A percentile compares a stretch with the other conserved stretches of the same genome.
phyloP scores from a whole-genome alignment of 2,888 invertebrate genomes.

The Halictus ligatus region DNA sequence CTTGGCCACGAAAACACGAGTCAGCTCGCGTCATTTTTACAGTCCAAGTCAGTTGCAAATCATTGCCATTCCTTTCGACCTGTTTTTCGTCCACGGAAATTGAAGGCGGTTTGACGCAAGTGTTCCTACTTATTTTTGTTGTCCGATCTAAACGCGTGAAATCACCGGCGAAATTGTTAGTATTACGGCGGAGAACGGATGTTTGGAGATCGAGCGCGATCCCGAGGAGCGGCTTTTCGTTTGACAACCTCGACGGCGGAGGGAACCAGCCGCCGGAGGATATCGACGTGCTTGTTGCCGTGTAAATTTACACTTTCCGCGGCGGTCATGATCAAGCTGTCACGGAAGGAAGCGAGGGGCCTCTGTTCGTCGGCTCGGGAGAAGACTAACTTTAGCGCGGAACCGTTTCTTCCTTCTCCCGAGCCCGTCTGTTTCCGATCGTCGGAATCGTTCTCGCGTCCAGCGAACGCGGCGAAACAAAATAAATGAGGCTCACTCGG shows the following conservation, averaged over 20 bases:
- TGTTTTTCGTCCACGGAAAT: too few species aligned
- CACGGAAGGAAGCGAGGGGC: slow-evolving; percentile 6
- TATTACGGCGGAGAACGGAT: background rate
- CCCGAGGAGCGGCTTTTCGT: too few species aligned
- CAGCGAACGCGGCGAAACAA: background rate
- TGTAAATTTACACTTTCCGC: slow-evolving; percentile 22
- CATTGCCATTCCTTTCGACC: too few species aligned
- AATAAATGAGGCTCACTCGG: slow-evolving; percentile 84
- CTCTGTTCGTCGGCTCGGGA: background rate
- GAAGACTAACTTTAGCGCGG: background rate
- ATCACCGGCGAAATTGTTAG: too few species aligned
- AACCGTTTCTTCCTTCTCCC: background rate
- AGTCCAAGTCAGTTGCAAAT: too few species aligned
- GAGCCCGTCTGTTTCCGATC: background rate
- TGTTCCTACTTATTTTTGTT: too few species aligned
- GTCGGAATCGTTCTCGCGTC: background rate
- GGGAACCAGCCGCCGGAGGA: background rate
- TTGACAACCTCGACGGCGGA: background rate
- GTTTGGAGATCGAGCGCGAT: background rate
- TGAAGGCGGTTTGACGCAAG: too few species aligned
- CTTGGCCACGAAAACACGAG: too few species aligned
- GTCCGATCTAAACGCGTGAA: too few species aligned
- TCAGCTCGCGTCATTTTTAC: too few species aligned
- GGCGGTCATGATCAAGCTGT: slow-evolving; percentile 17
- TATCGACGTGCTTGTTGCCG: slow-evolving; percentile 21